A percentile compares a stretch with the other conserved stretches of the same genome.
Evolutionary conservation across 2,797 vertebrate species (phyloP).

Genomic region (Kryptopterus vitreolus): DNA sequence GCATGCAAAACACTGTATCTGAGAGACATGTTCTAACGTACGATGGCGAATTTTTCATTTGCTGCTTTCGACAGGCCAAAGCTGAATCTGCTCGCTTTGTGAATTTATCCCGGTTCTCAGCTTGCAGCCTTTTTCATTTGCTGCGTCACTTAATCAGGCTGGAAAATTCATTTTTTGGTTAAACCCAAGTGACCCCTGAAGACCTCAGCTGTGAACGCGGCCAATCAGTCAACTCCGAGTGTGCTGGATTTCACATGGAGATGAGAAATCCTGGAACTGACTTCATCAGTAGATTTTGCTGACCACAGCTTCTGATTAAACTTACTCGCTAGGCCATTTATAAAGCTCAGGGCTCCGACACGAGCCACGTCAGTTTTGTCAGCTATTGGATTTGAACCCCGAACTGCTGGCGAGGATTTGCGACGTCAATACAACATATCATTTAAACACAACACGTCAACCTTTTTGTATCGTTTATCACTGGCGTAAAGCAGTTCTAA

Average conservation of each 20-base stretch:
- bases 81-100: slow-evolving; percentile 11
- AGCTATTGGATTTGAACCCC: slow-evolving; percentile 25
- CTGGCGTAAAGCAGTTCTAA: slow-evolving; percentile 40
- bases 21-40: slow-evolving; percentile 45
- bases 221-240: slow-evolving; percentile 26
- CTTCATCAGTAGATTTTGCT: slow-evolving; percentile 36
- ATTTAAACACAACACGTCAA: slow-evolving; percentile 39
- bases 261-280: slow-evolving; percentile 35
- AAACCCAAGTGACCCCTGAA: slow-evolving; percentile 32
- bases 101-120: slow-evolving; percentile 11
- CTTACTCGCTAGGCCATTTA: slow-evolving; percentile 34
- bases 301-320: slow-evolving; percentile 41
- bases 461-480: slow-evolving; percentile 31
- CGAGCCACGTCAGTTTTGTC: slow-evolving; percentile 38
- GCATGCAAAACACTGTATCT: slow-evolving; percentile 42
- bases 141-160: slow-evolving; percentile 19
- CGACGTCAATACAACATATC: slow-evolving; percentile 25
- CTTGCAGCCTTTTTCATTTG: slow-evolving; percentile 6
- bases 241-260: slow-evolving; percentile 29
- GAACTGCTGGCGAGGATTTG: slow-evolving; percentile 18
- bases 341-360: slow-evolving; percentile 29
- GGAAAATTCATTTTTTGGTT: slow-evolving; percentile 34
- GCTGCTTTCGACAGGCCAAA: slow-evolving; percentile 19
- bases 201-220: slow-evolving; percentile 35
- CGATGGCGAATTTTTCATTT: slow-evolving; percentile 59